Evolutionary conservation across 2,888 invertebrate species (phyloP), one percentile per base, ranked within the genome.

Genomic region (Amaurobius ferox): DNA sequence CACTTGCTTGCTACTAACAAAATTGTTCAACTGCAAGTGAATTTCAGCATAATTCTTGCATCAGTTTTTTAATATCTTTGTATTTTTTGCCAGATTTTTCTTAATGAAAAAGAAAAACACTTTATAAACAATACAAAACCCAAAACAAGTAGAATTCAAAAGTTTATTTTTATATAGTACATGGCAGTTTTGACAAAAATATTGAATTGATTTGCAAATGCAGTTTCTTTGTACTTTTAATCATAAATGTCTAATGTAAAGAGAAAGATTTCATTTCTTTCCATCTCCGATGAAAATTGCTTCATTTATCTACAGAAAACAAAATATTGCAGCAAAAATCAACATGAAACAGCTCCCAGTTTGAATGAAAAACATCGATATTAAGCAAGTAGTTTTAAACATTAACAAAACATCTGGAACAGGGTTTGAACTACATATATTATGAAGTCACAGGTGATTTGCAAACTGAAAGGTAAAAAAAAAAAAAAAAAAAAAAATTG

Each of bases 151-250:
- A 70, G 55, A 61, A 78, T 68, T 71, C 64, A 79, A 79, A 62
- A 40, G 55, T 70, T 78, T 78, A 48, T 71, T 77, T 70, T n/a
- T n/a, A n/a, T 72, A 40, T 76, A 55, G 76, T 77, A 85, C 71
- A 85, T 85, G 83, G 83, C 83, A 85, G 83, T 85, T 71, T 66
- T 77, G 76, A 74, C 83, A 85, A 85, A 85, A 85, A 85, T 77
- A 85, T 71, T 77, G 77, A 39, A 40, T 68, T 68, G 68, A 72
- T 72, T 85, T 78, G 72, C 76, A 85, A 85, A 85, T 85, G 83
- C 83, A 85, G 40, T 77, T 68, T 44, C 77, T 85, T 85, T 85
- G 83, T 85, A 85, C 83, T 85, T 85, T 55, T 30, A 61, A 79
- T 48, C 26, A 79, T 55, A 74, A 81, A 68, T 39, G 61, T 32